Percentiles rank a stretch among this genome's conserved stretches.
Evolutionary conservation across 2,797 vertebrate genomes (phyloP).

Genomic region (Pangasius sanitwongsei): DNA sequence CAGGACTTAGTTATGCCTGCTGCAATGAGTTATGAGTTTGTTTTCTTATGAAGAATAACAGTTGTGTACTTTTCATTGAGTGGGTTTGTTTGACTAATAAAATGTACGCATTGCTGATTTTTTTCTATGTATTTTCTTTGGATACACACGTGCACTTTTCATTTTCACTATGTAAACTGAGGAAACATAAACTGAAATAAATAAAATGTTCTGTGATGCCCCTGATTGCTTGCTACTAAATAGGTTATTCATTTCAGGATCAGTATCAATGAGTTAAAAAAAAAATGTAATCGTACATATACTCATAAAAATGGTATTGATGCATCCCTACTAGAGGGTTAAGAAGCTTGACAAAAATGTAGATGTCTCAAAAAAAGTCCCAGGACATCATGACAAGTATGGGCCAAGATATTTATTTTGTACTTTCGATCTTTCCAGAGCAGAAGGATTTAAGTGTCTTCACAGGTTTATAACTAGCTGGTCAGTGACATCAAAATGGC

Average conservation of each 20-base stretch:
- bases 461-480: not conserved
- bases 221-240: not conserved
- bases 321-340: not conserved
- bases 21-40: not conserved
- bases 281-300: not conserved
- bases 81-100: not conserved
- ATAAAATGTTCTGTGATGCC: not conserved
- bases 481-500: constrained; percentile 14
- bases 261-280: not conserved
- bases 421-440: not conserved
- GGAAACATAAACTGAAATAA: not conserved
- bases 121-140: not conserved
- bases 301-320: not conserved
- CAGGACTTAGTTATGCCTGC: not conserved
- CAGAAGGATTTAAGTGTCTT: not conserved
- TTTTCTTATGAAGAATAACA: constrained; percentile 4
- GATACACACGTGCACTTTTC: not conserved
- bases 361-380: not conserved
- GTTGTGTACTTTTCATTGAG: not conserved
- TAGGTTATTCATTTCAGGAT: not conserved
- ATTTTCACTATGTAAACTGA: not conserved
- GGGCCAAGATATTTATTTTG: not conserved
- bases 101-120: not conserved
- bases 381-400: not conserved
- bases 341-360: not conserved